Evolutionary conservation across 2,113 vertebrate species (phyloP).

Genomic region (Poecilia latipinna): DNA sequence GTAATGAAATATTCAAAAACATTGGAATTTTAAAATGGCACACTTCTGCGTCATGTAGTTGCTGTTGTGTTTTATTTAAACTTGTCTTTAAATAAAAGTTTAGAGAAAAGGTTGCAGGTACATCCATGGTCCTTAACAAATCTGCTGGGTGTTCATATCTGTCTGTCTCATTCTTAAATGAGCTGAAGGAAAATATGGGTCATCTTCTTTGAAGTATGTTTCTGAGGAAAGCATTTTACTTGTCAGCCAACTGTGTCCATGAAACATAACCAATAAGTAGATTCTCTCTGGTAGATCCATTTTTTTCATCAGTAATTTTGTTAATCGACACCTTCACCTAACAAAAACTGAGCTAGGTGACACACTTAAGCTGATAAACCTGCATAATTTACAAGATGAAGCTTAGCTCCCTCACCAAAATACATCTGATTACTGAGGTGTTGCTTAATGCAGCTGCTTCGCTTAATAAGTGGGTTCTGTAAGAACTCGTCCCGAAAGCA

Average conservation of each 20-base stretch:
- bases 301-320: constrained; percentile 7
- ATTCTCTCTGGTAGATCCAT: not conserved
- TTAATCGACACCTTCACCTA: constrained; percentile 10
- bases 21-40: not conserved
- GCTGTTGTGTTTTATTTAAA: not conserved
- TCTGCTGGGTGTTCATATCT: not conserved
- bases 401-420: constrained; percentile 2
- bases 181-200: constrained; percentile 6
- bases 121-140: constrained; percentile 10
- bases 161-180: not conserved
- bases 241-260: not conserved
- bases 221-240: not conserved
- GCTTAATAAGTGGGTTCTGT: not conserved
- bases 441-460: not conserved
- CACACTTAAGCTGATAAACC: not conserved
- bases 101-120: not conserved
- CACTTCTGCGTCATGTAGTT: not conserved
- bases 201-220: constrained; percentile 12
- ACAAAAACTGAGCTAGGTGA: not conserved
- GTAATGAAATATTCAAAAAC: not conserved
- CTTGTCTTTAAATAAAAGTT: not conserved
- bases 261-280: not conserved
- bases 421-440: not conserved
- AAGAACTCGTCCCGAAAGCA: not conserved
- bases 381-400: not conserved